A percentile compares a stretch with the other conserved stretches of the same genome.
Evolutionary conservation across 2,888 invertebrate species (phyloP).

Genomic region (Amitus sp.): DNA sequence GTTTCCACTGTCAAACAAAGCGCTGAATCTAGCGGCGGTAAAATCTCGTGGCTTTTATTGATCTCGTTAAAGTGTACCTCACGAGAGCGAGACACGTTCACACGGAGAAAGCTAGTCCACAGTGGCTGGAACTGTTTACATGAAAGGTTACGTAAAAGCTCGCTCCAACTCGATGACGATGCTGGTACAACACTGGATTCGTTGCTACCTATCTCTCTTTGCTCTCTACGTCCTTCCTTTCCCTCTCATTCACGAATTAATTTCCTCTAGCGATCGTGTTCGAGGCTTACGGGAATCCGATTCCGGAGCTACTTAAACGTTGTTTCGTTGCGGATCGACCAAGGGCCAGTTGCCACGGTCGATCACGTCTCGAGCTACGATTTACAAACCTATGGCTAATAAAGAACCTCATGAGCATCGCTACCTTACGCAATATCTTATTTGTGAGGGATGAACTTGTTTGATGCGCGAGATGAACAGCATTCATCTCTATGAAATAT

Average conservation of each 20-base stretch:
- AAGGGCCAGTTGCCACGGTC: conserved; percentile 16
- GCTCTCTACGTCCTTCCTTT: conserved; percentile 2
- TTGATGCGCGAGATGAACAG: neutral
- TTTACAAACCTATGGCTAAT: conserved; percentile 30
- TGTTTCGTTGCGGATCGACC: conserved; percentile 1
- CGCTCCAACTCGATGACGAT: conserved; percentile 21
- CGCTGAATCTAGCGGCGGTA: too few species aligned
- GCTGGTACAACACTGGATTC: conserved; percentile 16
- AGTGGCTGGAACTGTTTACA: conserved; percentile 21
- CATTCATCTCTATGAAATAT: neutral
- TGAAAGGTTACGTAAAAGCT: conserved; percentile 32
- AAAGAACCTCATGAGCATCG: conserved; percentile 17
- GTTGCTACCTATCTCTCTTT: neutral
- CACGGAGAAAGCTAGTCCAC: conserved; percentile 32
- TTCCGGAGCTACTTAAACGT: conserved; percentile 6
- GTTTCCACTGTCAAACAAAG: too few species aligned
- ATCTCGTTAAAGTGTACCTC: conserved; percentile 21
- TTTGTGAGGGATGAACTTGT: neutral
- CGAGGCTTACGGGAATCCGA: conserved; percentile 40
- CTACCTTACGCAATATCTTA: conserved; percentile 15
- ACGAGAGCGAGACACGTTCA: conserved; percentile 15
- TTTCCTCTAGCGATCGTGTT: conserved; percentile 12
- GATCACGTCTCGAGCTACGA: conserved; percentile 24
- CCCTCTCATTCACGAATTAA: neutral
- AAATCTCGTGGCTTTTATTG: conserved; percentile 17